These are phyloP conservation scores for Brachyptera risi DNA, from an alignment of 2,888 invertebrate species.

Conservation along the genomic window DNA sequence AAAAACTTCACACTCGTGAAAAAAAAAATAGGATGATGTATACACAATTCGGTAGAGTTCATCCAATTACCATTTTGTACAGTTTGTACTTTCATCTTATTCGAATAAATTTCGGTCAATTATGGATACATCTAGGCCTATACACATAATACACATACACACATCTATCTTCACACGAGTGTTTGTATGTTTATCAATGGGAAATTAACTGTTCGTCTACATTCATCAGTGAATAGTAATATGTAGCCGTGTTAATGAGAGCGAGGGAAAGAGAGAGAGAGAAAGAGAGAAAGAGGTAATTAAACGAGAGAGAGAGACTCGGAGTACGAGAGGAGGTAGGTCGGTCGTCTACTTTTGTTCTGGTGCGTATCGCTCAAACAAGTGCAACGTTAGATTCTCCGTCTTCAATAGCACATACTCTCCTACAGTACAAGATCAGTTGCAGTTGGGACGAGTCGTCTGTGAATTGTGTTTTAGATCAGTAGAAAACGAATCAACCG, in stretches of 20 bases:
- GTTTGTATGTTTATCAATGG: constrained; percentile 16
- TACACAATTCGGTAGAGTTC: no score
- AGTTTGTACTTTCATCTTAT: constrained; percentile 10
- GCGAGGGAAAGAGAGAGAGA: constrained; percentile 16
- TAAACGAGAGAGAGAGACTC: background rate
- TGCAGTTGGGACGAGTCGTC: background rate
- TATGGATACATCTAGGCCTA: background rate
- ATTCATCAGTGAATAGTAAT: constrained; percentile 16
- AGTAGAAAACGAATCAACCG: no score
- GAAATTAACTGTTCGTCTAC: constrained; percentile 14
- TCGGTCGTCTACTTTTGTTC: background rate
- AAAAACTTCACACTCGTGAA: no score
- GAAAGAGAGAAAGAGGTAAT: background rate
- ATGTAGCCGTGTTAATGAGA: constrained; percentile 16
- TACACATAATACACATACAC: no score
- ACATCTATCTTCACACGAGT: constrained; percentile 13
- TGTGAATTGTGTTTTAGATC: no score
- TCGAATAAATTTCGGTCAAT: background rate
- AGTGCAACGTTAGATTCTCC: constrained; percentile 9
- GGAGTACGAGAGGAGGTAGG: background rate
- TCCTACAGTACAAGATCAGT: background rate
- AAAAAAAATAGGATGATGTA: no score
- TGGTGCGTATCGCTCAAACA: constrained; percentile 13
- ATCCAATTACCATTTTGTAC: no score
- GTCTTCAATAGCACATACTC: background rate